Base-by-base conservation (phyloP, 2,797 vertebrate genomes). In the Ctenochaetus hawaiiensis region DNA sequence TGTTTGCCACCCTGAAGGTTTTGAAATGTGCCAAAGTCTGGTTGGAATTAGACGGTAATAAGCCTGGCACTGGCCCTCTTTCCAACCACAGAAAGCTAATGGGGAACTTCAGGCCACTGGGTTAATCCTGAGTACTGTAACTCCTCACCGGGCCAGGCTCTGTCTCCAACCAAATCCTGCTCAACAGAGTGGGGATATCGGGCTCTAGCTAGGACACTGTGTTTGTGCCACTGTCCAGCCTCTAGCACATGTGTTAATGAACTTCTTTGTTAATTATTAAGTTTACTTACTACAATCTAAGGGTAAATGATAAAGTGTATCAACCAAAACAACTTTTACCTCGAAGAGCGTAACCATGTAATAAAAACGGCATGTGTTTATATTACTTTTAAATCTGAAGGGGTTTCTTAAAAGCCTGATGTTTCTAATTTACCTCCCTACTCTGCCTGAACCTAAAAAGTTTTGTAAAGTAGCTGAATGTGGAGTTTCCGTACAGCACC, bases 41-140 rank as follows among this genome's bases (percentile, higher is more conserved):
- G 69, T 66, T 89, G 86, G 86, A 73, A 82, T 47, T 75, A 65
- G 57, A 47, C 44, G 74, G 64, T 69, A 83, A 83, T 67, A 81
- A 86, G 76, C 72, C 71, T 89, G 86, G 81, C 82, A 82, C 39
- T 80, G 63, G 62, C 52, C 56, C 60, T 71, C 48, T 92, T 91
- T 93, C 91, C 86, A 77, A 89, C 86, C 88, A 61, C 90, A 89
- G 89, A 61, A 41, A 49, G 76, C 65, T 60, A 76, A 69, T 54
- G 68, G 74, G 78, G 67, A 76, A 76, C 83, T 88, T 84, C 78
- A 80, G 82, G 77, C 78, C 75, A 59, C 81, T 77, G 69, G 59
- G 60, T 70, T 74, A 74, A 82, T 76, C 74, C 74, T 84, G 72
- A 77, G 18, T 30, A 54, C 67, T 67, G 64, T 47, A 76, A 73